A percentile compares a stretch with the other conserved stretches of the same genome.
phyloP scores from a whole-genome alignment of 1,140 invertebrate species.

The Caenorhabditis inopinata region DNA sequence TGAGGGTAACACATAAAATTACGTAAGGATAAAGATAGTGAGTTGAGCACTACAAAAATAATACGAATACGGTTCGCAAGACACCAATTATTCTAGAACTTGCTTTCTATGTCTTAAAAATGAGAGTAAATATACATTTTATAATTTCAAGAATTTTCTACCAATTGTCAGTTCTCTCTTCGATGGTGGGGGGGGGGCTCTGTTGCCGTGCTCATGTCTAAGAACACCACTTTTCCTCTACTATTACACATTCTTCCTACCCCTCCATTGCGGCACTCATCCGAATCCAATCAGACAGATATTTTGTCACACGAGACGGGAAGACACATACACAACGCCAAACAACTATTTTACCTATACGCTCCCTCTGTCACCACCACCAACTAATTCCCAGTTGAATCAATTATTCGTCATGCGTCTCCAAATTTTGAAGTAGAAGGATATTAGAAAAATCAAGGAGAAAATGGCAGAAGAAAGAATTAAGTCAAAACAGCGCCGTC shows the following conservation, averaged over 20 bases:
- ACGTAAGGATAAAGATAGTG: no score
- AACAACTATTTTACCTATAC: not conserved
- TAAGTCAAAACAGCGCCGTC: not conserved
- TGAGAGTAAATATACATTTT: no score
- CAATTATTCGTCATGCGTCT: no score
- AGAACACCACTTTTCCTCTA: conserved; percentile 28
- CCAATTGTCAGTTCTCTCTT: not conserved
- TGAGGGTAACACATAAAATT: no score
- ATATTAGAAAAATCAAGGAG: not conserved
- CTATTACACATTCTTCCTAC: not conserved
- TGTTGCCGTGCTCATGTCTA: not conserved
- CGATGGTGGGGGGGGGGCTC: no score
- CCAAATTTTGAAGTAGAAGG: not conserved
- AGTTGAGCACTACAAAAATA: no score
- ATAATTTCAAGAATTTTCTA: no score
- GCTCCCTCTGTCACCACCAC: not conserved
- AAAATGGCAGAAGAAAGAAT: conserved; percentile 10
- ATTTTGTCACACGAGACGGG: conserved; percentile 21
- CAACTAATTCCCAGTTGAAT: no score
- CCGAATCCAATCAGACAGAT: conserved; percentile 31
- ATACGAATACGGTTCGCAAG: no score
- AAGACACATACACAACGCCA: not conserved
- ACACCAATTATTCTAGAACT: no score
- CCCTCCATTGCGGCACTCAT: not conserved
- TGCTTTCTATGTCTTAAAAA: no score